phyloP scores from a whole-genome alignment of 2,888 invertebrate species.

The Drosophila prostipennis region DNA sequence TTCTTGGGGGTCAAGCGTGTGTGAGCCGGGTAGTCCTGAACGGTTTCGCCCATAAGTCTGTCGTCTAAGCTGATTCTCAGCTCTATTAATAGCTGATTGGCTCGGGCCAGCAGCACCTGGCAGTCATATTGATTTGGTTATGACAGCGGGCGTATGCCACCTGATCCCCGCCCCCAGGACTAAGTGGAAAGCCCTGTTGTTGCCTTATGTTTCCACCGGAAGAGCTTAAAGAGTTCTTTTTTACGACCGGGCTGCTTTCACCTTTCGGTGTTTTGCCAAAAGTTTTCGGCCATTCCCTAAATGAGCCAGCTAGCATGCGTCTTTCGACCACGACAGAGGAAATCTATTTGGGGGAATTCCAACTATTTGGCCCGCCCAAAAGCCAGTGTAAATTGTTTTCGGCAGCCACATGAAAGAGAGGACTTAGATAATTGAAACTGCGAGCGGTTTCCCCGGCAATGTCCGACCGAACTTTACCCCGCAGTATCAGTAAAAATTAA shows the following conservation, averaged over 20 bases:
- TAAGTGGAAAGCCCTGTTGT: conserved; percentile 68
- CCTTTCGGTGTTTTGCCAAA: conserved; percentile 29
- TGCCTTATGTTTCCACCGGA: conserved; percentile 20
- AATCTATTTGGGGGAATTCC: conserved; percentile 62
- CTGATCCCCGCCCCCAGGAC: conserved; percentile 24
- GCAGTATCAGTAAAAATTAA: conserved; percentile 67
- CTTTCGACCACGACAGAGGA: conserved; percentile 45
- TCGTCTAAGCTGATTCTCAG: conserved; percentile 44
- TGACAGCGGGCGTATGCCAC: conserved; percentile 42
- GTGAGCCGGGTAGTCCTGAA: conserved; percentile 7
- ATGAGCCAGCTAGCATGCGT: conserved; percentile 66
- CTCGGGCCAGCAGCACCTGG: conserved; percentile 23
- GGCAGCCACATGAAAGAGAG: conserved; percentile 65
- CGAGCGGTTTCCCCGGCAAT: conserved; percentile 38
- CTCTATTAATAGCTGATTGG: conserved; percentile 60
- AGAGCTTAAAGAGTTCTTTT: conserved; percentile 35
- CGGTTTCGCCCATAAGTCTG: conserved; percentile 36
- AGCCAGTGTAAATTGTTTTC: conserved; percentile 49
- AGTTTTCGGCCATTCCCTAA: conserved; percentile 31
- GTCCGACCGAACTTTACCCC: conserved; percentile 14
- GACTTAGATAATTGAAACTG: conserved; percentile 68
- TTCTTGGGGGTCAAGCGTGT: conserved; percentile 36
- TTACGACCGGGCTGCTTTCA: conserved; percentile 23
- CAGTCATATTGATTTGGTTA: conserved; percentile 51
- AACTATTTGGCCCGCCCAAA: conserved; percentile 47